Conservation (phyloP, 2,888 invertebrate genomes). For the Trisateles emortualis region DNA sequence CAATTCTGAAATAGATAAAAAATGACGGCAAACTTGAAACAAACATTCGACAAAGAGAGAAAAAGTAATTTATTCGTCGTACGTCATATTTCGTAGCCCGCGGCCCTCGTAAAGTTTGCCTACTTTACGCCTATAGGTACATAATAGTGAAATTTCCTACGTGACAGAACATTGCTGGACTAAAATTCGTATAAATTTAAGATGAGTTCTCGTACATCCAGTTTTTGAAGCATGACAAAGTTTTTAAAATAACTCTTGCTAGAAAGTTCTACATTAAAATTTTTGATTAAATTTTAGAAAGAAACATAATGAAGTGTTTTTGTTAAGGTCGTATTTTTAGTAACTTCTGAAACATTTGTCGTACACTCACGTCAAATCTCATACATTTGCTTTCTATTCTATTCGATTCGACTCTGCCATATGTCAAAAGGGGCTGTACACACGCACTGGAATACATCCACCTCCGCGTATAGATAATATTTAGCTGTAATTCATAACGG, state of each 20-base stretch:
- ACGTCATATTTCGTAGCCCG: slow-evolving; percentile 62
- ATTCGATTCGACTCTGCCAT: too few species aligned
- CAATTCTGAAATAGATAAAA: slow-evolving; percentile 57
- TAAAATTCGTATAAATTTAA: slow-evolving; percentile 26
- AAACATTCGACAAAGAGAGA: slow-evolving; percentile 59
- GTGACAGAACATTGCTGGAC: slow-evolving; percentile 46
- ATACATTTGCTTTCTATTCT: too few species aligned
- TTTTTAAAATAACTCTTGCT: slow-evolving; percentile 8
- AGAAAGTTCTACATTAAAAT: slow-evolving; percentile 3
- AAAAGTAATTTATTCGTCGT: slow-evolving; percentile 71
- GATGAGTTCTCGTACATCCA: slow-evolving; percentile 13
- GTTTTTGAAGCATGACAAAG: slow-evolving; percentile 14
- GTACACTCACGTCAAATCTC: too few species aligned
- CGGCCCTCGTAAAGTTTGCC: slow-evolving; percentile 51
- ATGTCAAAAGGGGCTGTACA: too few species aligned
- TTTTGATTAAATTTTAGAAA: slow-evolving; percentile 8
- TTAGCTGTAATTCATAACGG: too few species aligned
- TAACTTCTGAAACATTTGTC: too few species aligned
- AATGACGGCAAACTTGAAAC: slow-evolving; percentile 42
- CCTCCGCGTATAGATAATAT: too few species aligned
- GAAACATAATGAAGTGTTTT: slow-evolving; percentile 3
- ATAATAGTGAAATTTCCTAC: slow-evolving; percentile 52
- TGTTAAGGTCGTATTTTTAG: neutral
- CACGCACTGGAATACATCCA: too few species aligned
- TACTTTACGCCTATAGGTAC: slow-evolving; percentile 43